phyloP scores from a whole-genome alignment of 2,888 invertebrate species.

The Andrena camellia region DNA sequence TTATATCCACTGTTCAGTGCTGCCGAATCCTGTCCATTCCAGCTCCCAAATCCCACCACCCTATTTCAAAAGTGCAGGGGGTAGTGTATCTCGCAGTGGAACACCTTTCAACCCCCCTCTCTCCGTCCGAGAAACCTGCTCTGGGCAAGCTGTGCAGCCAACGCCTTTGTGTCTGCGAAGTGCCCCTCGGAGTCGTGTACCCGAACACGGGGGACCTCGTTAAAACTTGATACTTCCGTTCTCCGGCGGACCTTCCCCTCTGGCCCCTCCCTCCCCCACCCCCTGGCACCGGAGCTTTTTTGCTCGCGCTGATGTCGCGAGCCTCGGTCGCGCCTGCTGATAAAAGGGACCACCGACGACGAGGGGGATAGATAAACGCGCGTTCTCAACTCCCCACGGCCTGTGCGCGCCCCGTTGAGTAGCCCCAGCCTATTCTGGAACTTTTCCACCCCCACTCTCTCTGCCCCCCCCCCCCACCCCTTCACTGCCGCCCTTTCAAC shows the following conservation, averaged over 20 bases:
- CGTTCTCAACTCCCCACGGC: slow-evolving; percentile 19
- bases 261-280: not conserved
- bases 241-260: not conserved
- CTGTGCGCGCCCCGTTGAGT: slow-evolving; percentile 1
- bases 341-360: slow-evolving; percentile 38
- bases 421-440: slow-evolving; percentile 22
- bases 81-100: not conserved
- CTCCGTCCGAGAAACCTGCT: slow-evolving; percentile 26
- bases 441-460: not conserved
- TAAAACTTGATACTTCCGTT: slow-evolving; percentile 73
- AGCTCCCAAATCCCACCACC: not conserved
- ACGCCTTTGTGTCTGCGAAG: slow-evolving; percentile 64
- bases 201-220: slow-evolving; percentile 72
- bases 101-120: not conserved
- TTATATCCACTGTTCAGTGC: not conserved
- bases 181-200: slow-evolving; percentile 58
- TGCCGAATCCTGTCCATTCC: not conserved
- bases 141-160: slow-evolving; percentile 33
- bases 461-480: not conserved
- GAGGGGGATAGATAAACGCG: slow-evolving; percentile 39
- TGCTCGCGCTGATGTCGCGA: slow-evolving; percentile 31
- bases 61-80: not conserved
- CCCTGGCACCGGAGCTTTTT: slow-evolving; percentile 9
- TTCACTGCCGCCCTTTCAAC: not conserved
- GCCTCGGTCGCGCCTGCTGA: slow-evolving; percentile 42